Evolutionary conservation across 1,140 invertebrate genomes (phyloP).

Genomic region (Oreohelix idahoensis): DNA sequence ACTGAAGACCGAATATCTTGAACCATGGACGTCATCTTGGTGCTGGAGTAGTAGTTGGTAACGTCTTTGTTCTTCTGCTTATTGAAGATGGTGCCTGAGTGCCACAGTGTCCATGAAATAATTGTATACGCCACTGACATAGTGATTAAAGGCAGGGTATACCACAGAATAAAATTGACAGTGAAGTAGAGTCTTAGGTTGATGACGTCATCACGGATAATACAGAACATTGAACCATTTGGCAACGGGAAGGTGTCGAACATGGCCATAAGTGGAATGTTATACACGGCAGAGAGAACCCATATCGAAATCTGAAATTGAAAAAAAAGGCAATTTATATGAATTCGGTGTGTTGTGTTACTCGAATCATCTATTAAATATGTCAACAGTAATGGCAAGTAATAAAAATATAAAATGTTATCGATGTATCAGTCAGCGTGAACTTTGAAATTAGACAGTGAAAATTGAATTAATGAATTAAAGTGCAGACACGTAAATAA

Average conservation of each 20-base stretch:
- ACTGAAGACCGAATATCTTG: not conserved
- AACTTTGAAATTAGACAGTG: too few relatives aligned
- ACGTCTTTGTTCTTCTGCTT: slow-evolving; percentile 28
- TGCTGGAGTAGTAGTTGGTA: not conserved
- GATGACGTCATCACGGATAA: slow-evolving; percentile 41
- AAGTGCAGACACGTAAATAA: too few relatives aligned
- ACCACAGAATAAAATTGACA: slow-evolving; percentile 75
- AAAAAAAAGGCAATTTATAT: too few relatives aligned
- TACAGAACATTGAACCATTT: slow-evolving; percentile 42
- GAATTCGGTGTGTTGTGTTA: too few relatives aligned
- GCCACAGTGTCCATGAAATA: slow-evolving; percentile 78
- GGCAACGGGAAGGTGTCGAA: slow-evolving; percentile 48
- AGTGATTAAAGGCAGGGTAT: slow-evolving; percentile 84
- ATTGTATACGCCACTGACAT: slow-evolving; percentile 89
- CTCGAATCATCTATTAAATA: too few relatives aligned
- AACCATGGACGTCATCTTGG: not conserved
- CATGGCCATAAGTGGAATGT: slow-evolving; percentile 55
- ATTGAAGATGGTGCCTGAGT: slow-evolving; percentile 11
- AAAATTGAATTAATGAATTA: too few relatives aligned
- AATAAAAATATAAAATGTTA: too few relatives aligned
- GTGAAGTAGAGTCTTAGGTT: slow-evolving; percentile 50
- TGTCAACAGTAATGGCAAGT: too few relatives aligned
- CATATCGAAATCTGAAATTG: slow-evolving; percentile 53
- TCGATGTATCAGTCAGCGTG: too few relatives aligned
- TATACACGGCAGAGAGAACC: slow-evolving; percentile 57